Conservation (phyloP, 2,797 vertebrate genomes). For the Cryptoprocta ferox region DNA sequence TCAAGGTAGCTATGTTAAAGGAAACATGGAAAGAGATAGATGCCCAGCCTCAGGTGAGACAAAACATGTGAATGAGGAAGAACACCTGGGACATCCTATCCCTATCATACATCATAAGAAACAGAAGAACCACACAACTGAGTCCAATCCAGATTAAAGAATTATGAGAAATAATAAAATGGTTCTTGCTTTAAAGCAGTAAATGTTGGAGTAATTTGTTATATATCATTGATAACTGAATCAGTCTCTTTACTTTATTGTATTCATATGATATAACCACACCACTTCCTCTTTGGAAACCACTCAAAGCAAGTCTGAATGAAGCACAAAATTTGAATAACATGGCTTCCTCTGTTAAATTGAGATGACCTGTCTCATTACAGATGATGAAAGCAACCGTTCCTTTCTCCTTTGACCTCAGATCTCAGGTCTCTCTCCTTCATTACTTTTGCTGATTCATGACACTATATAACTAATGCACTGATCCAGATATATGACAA, state of each 20-base stretch:
- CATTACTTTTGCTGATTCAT: neutral
- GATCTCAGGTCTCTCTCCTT: neutral
- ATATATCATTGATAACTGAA: neutral
- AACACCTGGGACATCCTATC: neutral
- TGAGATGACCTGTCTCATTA: neutral
- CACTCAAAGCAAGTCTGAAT: neutral
- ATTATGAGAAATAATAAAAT: neutral
- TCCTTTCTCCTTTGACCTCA: neutral
- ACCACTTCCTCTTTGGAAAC: neutral
- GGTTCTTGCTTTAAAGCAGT: neutral
- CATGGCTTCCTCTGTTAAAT: fast-evolving
- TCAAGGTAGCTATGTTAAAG: neutral
- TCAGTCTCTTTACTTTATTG: neutral
- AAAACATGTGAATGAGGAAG: neutral
- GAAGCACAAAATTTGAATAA: neutral
- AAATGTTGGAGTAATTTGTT: neutral
- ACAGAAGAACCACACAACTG: neutral
- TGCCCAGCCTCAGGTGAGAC: neutral
- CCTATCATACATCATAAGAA: fast-evolving
- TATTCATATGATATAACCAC: neutral
- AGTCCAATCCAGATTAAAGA: neutral
- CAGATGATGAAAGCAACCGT: neutral
- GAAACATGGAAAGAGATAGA: neutral
- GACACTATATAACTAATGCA: neutral
- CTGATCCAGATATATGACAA: neutral